Evolutionary conservation across 2,797 vertebrate genomes (phyloP), one percentile per base, ranked within the genome.

Genomic region (Coregonus sp.): DNA sequence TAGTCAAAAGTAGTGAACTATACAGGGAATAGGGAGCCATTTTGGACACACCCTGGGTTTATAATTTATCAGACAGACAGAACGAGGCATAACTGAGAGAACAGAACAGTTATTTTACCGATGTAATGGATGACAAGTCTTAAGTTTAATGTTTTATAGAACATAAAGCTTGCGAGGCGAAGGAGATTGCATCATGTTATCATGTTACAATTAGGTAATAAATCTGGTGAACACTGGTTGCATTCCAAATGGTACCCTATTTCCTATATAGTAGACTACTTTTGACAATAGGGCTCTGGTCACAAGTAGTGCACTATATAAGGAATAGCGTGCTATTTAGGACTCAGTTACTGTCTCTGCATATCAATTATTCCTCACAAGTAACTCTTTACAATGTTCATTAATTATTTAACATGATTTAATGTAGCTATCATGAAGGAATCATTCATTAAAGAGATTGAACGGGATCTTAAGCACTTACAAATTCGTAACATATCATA

Each of bases 241-340:
- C 40, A 47, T 47, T 47, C 40, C 40, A 47, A 47, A 47, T 47
- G 11, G 40, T 47, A 47, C 40, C 40, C 40, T 47, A 11, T 9
- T 47, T 47, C 40, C 40, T 12, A 47, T 47, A 47, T 47, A 47
- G 40, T 47, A 47, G 40, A 47, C 40, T 47, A 47, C 40, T 47
- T 47, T 47, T 47, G 40, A 47, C 40, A 9, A 47, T 47, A 47
- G 40, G 40, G 16, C 52, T 61, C 59, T 61, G 59, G 51, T 56
- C 29, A 72, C 70, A 16, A 54, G 37, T 73, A 76, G 86, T 85
- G 73, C 88, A 89, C 90, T 79, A 86, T 90, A 83, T 86, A 86
- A 79, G 80, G 59, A 59, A 59, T 20, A 9, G 20, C 0, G n/a
- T 61, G 9, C 9, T 61, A 9, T 61, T 9, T 25, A 61, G 56